Conservation (phyloP, 1,140 invertebrate genomes). For the Melanaphis sacchari region DNA sequence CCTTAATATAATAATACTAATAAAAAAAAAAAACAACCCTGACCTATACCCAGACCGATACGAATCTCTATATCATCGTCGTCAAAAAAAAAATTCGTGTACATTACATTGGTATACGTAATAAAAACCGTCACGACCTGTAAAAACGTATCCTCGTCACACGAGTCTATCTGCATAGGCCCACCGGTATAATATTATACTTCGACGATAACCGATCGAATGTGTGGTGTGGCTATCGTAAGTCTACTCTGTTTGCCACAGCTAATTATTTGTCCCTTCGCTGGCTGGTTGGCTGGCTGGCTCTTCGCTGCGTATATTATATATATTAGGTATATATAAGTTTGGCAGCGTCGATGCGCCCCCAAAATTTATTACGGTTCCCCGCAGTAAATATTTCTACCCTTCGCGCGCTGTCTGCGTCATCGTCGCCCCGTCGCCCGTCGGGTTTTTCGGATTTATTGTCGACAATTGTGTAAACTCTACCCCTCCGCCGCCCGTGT, state of each 20-base stretch:
- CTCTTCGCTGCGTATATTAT: neutral
- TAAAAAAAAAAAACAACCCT: conserved; percentile 39
- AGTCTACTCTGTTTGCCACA: neutral
- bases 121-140: conserved; percentile 48
- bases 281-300: neutral
- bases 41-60: conserved; percentile 46
- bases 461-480: conserved; percentile 44
- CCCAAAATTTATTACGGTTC: conserved; percentile 47
- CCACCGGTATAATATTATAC: neutral
- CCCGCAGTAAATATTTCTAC: conserved; percentile 54
- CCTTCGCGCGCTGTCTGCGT: neutral
- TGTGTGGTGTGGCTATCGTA: neutral
- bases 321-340: neutral
- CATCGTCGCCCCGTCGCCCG: conserved; percentile 37
- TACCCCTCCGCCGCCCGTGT: neutral
- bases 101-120: neutral
- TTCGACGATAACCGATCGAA: conserved; percentile 25
- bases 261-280: conserved; percentile 33
- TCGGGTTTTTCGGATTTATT: conserved; percentile 52
- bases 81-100: neutral
- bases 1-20: neutral
- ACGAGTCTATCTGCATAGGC: neutral
- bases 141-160: conserved; percentile 52
- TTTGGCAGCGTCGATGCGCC: conserved; percentile 21
- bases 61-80: neutral